These are phyloP conservation scores for Scomberomorus guttatus DNA, from an alignment of 2,797 vertebrate species.

Conservation along the genomic window DNA sequence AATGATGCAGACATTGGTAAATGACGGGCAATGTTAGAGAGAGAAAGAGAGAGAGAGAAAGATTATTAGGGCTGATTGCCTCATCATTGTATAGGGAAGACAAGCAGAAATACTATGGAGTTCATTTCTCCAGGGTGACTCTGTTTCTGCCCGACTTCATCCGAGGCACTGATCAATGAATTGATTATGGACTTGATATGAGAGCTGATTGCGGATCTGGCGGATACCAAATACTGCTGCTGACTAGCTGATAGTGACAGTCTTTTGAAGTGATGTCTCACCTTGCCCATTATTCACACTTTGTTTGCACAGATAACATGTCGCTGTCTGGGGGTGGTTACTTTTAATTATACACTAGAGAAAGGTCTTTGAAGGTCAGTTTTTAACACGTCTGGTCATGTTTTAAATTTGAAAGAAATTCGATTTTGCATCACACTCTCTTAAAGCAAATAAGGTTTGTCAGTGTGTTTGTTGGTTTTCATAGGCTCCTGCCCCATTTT, in stretches of 20 bases:
- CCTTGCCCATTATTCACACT: constrained; percentile 44
- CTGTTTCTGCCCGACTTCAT: constrained; percentile 70
- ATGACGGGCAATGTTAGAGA: constrained; percentile 75
- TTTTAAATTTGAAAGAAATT: constrained; percentile 41
- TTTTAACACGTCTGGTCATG: constrained; percentile 24
- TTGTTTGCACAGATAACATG: constrained; percentile 28
- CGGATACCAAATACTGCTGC: constrained; percentile 58
- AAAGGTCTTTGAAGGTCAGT: constrained; percentile 43
- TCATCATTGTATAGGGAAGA: constrained; percentile 76
- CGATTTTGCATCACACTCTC: constrained; percentile 8
- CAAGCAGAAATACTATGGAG: constrained; percentile 68
- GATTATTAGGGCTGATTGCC: constrained; percentile 77
- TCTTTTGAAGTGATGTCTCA: constrained; percentile 50
- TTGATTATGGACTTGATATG: constrained; percentile 82
- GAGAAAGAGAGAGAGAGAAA: constrained; percentile 27
- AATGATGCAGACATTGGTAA: constrained; percentile 81
- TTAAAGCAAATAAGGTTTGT: constrained; percentile 23
- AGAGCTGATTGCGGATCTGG: constrained; percentile 54
- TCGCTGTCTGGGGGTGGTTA: not conserved
- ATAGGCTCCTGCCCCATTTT: constrained; percentile 5
- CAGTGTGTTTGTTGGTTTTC: constrained; percentile 32
- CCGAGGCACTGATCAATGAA: constrained; percentile 80
- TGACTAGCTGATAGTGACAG: constrained; percentile 56
- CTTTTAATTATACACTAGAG: not conserved
- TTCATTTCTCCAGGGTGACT: constrained; percentile 78